These are phyloP conservation scores for Phocoena sinus DNA, from an alignment of 2,113 vertebrate genomes.

Conservation along the genomic window DNA sequence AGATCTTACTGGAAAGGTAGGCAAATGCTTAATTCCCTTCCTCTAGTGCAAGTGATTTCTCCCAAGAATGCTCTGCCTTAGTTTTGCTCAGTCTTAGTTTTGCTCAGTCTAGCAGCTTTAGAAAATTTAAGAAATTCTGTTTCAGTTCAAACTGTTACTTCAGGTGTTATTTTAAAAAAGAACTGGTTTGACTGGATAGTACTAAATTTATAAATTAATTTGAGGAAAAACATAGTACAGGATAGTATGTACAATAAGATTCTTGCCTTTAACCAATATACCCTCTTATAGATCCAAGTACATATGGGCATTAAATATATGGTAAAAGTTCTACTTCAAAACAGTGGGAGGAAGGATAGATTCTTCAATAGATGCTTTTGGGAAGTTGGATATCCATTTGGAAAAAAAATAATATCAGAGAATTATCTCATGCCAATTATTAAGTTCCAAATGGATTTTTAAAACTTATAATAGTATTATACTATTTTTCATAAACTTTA, in stretches of 20 bases:
- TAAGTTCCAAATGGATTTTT: neutral
- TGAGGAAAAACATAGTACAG: neutral
- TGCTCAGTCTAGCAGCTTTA: neutral
- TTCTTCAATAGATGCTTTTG: neutral
- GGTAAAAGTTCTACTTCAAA: neutral
- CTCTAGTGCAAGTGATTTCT: neutral
- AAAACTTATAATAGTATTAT: neutral
- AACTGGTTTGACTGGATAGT: neutral
- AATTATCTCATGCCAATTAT: neutral
- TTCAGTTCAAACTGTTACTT: neutral
- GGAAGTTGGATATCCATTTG: neutral
- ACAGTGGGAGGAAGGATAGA: neutral
- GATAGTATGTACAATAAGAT: neutral
- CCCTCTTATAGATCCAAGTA: neutral
- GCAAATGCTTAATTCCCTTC: neutral
- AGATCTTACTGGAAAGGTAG: neutral
- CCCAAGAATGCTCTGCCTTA: neutral
- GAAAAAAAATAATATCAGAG: neutral
- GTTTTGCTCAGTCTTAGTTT: constrained; percentile 4
- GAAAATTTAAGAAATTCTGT: neutral
- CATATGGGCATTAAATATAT: neutral
- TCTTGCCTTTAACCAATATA: neutral
- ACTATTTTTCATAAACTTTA: neutral
- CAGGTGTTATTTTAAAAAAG: neutral
- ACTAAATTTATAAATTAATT: neutral